Conservation (phyloP, 2,888 invertebrate species). For the Acronicta psi region DNA sequence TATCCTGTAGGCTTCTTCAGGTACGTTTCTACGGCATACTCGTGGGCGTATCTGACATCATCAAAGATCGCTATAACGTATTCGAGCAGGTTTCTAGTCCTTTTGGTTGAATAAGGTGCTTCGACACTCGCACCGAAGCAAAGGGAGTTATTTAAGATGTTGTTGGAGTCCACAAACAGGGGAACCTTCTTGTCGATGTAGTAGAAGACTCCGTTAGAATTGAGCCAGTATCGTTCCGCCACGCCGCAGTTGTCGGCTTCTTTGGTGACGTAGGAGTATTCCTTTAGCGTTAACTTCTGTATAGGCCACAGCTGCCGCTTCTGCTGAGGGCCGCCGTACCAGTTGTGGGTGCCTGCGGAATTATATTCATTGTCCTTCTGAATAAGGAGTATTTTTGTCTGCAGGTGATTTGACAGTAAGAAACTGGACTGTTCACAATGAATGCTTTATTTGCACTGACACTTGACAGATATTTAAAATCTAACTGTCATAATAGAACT, state of each 20-base stretch:
- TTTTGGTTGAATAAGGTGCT: constrained; percentile 82
- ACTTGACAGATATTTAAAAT: too few relatives aligned
- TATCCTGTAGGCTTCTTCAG: constrained; percentile 88
- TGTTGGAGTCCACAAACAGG: constrained; percentile 91
- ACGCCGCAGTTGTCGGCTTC: constrained; percentile 88
- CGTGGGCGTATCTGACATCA: constrained; percentile 89
- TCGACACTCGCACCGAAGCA: constrained; percentile 85
- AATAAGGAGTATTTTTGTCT: too few relatives aligned
- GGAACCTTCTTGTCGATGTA: constrained; percentile 90
- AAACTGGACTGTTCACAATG: too few relatives aligned
- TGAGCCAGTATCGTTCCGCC: constrained; percentile 91
- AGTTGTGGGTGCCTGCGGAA: constrained; percentile 77
- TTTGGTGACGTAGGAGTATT: constrained; percentile 89
- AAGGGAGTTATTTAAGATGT: constrained; percentile 75
- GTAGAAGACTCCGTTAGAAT: constrained; percentile 90
- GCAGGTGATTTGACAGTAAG: too few relatives aligned
- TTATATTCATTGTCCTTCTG: background rate
- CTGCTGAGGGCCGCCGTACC: constrained; percentile 91
- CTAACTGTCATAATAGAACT: too few relatives aligned
- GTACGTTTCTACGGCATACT: constrained; percentile 88
- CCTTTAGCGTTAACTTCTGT: constrained; percentile 82
- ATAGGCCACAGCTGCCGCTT: constrained; percentile 90
- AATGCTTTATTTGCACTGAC: too few relatives aligned
- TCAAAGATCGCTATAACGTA: constrained; percentile 90
- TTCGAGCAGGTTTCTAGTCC: constrained; percentile 79